Conservation (phyloP, 2,113 vertebrate species). For the Sarotherodon lohbergeri region DNA sequence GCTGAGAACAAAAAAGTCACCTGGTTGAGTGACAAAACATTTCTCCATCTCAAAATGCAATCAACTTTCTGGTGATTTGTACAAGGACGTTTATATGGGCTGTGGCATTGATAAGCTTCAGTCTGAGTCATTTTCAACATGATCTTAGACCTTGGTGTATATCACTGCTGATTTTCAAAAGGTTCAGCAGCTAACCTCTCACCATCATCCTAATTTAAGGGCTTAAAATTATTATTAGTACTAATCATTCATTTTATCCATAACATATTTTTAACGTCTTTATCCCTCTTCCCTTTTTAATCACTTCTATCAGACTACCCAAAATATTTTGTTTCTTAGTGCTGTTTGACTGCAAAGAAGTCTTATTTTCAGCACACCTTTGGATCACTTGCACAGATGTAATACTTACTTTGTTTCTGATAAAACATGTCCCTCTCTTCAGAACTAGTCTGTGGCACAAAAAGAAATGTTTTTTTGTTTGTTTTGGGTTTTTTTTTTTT, state of each 20-base stretch:
- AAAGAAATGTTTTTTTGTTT: background rate
- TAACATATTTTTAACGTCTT: background rate
- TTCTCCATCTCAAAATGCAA: background rate
- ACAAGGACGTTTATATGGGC: background rate
- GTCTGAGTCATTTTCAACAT: background rate
- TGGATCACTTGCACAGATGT: background rate
- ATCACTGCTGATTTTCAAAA: background rate
- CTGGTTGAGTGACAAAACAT: background rate
- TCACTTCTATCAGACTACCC: background rate
- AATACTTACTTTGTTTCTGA: background rate
- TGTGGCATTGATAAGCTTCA: background rate
- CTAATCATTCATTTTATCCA: background rate
- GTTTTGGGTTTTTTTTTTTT: accelerated
- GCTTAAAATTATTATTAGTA: background rate
- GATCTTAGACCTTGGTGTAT: too few species aligned
- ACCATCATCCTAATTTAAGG: background rate
- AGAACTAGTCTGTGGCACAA: background rate
- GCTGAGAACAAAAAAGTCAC: background rate
- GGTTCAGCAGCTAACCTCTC: background rate
- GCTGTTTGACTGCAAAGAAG: background rate
- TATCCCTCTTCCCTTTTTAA: background rate
- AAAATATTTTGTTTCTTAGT: background rate
- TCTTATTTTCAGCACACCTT: background rate
- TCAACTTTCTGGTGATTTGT: background rate
- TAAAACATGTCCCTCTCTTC: background rate